These are phyloP conservation scores for Athetis lepigone DNA, from an alignment of 2,888 invertebrate genomes.

Conservation along the genomic window DNA sequence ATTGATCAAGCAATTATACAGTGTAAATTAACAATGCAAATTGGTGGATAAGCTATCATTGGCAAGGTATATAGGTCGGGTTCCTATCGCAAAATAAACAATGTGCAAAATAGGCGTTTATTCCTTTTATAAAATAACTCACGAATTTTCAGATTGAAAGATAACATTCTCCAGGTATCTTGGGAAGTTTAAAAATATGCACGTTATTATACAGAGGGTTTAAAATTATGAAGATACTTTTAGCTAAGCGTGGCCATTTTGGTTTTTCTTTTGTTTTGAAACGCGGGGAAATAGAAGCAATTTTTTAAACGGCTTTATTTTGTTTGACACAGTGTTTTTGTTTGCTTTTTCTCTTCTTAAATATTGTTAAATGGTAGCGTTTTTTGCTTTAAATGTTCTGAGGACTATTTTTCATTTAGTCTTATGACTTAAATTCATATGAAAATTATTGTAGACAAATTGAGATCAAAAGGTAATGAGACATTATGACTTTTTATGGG, in stretches of 20 bases:
- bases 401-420: too few species aligned
- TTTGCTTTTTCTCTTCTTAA: too few species aligned
- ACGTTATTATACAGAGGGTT: conserved; percentile 47
- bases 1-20: conserved; percentile 68
- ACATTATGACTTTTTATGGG: too few species aligned
- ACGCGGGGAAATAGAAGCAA: conserved; percentile 3
- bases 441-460: too few species aligned
- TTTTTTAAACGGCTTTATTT: too few species aligned
- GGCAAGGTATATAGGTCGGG: conserved; percentile 57
- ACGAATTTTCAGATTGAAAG: conserved; percentile 63
- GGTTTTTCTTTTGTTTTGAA: conserved; percentile 25
- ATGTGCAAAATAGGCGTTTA: conserved; percentile 66
- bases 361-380: too few species aligned
- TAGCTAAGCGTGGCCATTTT: conserved; percentile 41
- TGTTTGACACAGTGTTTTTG: too few species aligned
- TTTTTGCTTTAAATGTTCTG: too few species aligned
- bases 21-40: conserved; percentile 75
- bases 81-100: conserved; percentile 68
- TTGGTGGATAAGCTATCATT: conserved; percentile 76
- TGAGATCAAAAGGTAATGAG: too few species aligned
- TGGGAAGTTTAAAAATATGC: conserved; percentile 52
- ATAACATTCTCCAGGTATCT: conserved; percentile 60
- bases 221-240: conserved; percentile 42
- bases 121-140: conserved; percentile 62
- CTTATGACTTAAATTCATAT: too few species aligned